A percentile compares a stretch with the other conserved stretches of the same genome.
Conservation (phyloP, 2,888 invertebrate genomes). For the Leucoma salicis region DNA sequence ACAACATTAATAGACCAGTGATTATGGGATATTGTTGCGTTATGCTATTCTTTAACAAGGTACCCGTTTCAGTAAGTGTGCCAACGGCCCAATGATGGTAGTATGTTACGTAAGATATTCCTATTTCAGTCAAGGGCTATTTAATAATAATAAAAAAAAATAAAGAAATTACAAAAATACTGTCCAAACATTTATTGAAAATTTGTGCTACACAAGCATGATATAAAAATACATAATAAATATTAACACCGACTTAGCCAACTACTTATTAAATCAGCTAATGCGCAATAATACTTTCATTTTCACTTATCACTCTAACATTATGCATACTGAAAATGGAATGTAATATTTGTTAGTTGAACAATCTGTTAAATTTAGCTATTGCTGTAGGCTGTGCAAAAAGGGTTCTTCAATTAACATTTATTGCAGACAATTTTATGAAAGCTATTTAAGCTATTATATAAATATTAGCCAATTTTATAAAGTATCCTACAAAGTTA, state of each 20-base stretch:
- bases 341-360: conserved; percentile 42
- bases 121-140: no score
- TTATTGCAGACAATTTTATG: conserved; percentile 10
- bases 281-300: conserved; percentile 77
- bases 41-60: no score
- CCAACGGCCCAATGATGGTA: no score
- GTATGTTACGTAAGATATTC: no score
- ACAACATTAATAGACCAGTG: no score
- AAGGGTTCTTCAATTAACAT: conserved; percentile 15
- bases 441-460: conserved; percentile 19
- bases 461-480: conserved; percentile 5
- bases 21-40: no score
- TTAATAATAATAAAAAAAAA: no score
- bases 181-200: conserved; percentile 79
- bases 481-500: conserved; percentile 7
- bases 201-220: conserved; percentile 81
- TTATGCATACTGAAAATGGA: conserved; percentile 48
- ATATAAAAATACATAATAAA: conserved; percentile 81
- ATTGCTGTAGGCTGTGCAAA: conserved; percentile 12
- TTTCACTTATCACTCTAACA: conserved; percentile 61
- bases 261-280: conserved; percentile 64
- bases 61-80: no score
- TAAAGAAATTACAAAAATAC: conserved; percentile 14
- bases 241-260: conserved; percentile 77
- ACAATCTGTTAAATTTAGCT: conserved; percentile 10